These are phyloP conservation scores for Ischnura elegans DNA, from an alignment of 2,888 invertebrate species.

Conservation along the genomic window DNA sequence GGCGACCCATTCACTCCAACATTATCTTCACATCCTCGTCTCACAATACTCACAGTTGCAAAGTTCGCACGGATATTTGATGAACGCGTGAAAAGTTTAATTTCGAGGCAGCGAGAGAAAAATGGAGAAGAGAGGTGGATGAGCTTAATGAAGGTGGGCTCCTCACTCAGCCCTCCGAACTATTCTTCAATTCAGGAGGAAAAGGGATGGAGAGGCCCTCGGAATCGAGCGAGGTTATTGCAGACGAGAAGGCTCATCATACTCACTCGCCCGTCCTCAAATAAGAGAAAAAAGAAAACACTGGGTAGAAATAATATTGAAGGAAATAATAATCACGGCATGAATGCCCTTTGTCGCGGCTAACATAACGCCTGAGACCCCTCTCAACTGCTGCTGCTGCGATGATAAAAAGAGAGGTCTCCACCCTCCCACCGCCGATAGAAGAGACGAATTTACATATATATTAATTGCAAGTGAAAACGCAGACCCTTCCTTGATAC, in stretches of 20 bases:
- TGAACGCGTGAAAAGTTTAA: neutral
- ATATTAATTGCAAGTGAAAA: conserved; percentile 8
- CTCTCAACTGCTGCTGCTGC: too few relatives aligned
- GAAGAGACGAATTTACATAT: conserved; percentile 21
- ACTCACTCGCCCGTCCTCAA: neutral
- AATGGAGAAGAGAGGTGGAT: too few relatives aligned
- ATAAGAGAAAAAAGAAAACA: neutral
- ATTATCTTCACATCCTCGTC: too few relatives aligned
- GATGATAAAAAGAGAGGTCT: neutral
- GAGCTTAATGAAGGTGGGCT: neutral
- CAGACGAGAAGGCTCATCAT: neutral
- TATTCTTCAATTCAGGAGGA: neutral
- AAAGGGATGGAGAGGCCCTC: neutral
- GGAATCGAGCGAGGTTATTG: neutral
- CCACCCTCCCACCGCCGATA: neutral
- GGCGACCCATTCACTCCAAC: too few relatives aligned
- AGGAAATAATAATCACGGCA: neutral
- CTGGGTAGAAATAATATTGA: neutral
- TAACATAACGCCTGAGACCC: neutral
- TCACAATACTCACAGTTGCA: neutral
- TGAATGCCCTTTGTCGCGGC: neutral
- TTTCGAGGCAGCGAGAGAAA: neutral
- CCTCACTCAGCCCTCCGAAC: neutral
- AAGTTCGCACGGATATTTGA: neutral
- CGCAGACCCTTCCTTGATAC: neutral